Evolutionary conservation across 2,888 invertebrate species (phyloP).

Genomic region (Pomacea canaliculata): DNA sequence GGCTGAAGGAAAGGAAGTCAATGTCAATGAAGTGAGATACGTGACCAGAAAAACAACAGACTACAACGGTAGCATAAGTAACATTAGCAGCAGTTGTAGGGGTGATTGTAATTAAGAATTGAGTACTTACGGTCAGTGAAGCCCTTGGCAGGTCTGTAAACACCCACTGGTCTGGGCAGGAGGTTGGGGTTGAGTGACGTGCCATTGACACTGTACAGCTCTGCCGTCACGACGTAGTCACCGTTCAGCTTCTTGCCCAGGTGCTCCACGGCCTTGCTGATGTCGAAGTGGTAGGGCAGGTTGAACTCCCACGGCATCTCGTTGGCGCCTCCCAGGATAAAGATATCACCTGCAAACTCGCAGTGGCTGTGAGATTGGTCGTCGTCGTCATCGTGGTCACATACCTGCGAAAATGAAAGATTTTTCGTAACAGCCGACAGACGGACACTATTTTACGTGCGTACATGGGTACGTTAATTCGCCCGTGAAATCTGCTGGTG

Average conservation of each 20-base stretch:
- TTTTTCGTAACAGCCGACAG: too few species aligned
- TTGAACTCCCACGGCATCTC: constrained; percentile 38
- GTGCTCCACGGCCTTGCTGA: constrained; percentile 29
- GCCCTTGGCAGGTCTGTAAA: constrained; percentile 29
- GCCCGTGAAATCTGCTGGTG: too few species aligned
- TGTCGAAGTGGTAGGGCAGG: constrained; percentile 35
- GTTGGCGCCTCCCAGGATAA: constrained; percentile 37
- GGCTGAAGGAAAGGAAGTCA: constrained; percentile 26
- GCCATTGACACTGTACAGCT: constrained; percentile 35
- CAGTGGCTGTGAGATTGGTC: constrained; percentile 23
- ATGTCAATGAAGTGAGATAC: too few species aligned
- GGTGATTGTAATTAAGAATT: too few species aligned
- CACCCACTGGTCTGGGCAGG: constrained; percentile 25
- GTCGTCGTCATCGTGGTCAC: constrained; percentile 1
- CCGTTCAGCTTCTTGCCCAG: constrained; percentile 25
- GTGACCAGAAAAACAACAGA: too few species aligned
- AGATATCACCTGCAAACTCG: constrained; percentile 37
- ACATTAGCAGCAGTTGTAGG: too few species aligned
- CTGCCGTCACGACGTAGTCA: constrained; percentile 29
- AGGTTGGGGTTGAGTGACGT: constrained; percentile 22
- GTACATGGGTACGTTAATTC: too few species aligned
- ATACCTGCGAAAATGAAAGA: constrained; percentile 17
- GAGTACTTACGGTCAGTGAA: constrained; percentile 32
- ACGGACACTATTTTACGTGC: too few species aligned
- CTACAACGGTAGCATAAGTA: too few species aligned